Conservation (phyloP, 1,140 invertebrate genomes). For the Latrodectus geometricus region DNA sequence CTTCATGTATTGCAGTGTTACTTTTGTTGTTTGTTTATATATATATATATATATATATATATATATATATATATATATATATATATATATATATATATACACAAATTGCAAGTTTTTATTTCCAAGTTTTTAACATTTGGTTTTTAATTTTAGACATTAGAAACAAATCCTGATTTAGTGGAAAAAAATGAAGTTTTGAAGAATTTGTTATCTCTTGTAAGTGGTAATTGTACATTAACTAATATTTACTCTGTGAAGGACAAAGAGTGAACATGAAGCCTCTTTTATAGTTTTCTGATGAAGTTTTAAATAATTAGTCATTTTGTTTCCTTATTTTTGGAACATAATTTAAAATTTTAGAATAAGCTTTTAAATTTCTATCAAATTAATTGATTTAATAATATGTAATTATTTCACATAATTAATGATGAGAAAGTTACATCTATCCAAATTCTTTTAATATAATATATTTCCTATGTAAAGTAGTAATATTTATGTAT, state of each 20-base stretch:
- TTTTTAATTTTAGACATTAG: conserved; percentile 35
- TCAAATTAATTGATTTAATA: too few relatives aligned
- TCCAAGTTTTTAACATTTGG: neutral
- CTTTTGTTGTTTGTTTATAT: too few relatives aligned
- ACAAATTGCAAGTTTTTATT: neutral
- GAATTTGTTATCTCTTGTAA: conserved; percentile 36
- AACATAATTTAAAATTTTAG: too few relatives aligned
- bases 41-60: too few relatives aligned
- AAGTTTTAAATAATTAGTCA: too few relatives aligned
- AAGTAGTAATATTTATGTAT: neutral
- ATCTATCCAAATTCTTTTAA: neutral
- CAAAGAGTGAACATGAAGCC: neutral
- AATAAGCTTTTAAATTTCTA: too few relatives aligned
- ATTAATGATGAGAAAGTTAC: too few relatives aligned
- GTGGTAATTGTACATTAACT: conserved; percentile 39
- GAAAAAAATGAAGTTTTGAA: conserved; percentile 35
- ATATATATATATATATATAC: too few relatives aligned
- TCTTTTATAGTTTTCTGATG: neutral
- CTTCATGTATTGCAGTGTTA: neutral
- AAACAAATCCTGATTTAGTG: conserved; percentile 32
- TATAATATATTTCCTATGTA: neutral
- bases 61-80: too few relatives aligned
- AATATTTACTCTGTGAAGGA: neutral
- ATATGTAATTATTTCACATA: too few relatives aligned
- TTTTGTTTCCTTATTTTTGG: too few relatives aligned